phyloP scores from a whole-genome alignment of 1,140 invertebrate genomes.

The Drosophila leontia region DNA sequence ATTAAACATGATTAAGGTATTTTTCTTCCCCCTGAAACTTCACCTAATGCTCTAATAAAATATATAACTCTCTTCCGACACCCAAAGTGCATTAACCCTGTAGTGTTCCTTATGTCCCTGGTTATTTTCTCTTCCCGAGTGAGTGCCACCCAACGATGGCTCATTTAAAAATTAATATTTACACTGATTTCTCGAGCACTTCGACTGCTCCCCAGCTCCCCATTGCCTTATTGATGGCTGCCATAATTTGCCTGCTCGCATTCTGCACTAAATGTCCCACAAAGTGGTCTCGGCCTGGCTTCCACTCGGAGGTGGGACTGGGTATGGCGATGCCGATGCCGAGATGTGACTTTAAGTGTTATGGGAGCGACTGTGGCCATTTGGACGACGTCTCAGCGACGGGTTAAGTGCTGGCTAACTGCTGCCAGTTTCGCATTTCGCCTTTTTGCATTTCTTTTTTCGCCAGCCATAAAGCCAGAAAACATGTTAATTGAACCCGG shows the following conservation, averaged over 20 bases:
- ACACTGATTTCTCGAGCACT: slow-evolving; percentile 51
- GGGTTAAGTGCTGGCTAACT: slow-evolving; percentile 69
- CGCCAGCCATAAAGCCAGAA: slow-evolving; percentile 53
- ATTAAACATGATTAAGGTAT: neutral
- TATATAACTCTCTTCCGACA: no score
- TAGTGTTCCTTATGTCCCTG: neutral
- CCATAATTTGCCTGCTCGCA: slow-evolving; percentile 79
- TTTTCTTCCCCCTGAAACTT: neutral
- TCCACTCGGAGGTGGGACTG: slow-evolving; percentile 26
- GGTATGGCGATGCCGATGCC: slow-evolving; percentile 3
- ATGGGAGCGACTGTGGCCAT: slow-evolving; percentile 53
- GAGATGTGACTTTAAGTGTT: slow-evolving; percentile 73
- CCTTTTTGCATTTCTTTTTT: slow-evolving; percentile 8
- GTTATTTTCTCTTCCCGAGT: neutral
- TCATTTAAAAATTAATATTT: slow-evolving; percentile 66
- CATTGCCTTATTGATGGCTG: slow-evolving; percentile 42
- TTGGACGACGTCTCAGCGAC: slow-evolving; percentile 41
- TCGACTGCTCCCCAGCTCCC: neutral
- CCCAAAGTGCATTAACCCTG: slow-evolving; percentile 21
- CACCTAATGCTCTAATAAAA: no score
- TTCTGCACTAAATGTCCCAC: slow-evolving; percentile 71
- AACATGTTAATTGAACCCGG: slow-evolving; percentile 74
- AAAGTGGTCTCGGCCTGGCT: slow-evolving; percentile 62
- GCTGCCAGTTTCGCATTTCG: slow-evolving; percentile 56
- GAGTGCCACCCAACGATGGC: slow-evolving; percentile 46